Base-by-base conservation (phyloP, 2,888 invertebrate genomes). In the Nowickia ferox region DNA sequence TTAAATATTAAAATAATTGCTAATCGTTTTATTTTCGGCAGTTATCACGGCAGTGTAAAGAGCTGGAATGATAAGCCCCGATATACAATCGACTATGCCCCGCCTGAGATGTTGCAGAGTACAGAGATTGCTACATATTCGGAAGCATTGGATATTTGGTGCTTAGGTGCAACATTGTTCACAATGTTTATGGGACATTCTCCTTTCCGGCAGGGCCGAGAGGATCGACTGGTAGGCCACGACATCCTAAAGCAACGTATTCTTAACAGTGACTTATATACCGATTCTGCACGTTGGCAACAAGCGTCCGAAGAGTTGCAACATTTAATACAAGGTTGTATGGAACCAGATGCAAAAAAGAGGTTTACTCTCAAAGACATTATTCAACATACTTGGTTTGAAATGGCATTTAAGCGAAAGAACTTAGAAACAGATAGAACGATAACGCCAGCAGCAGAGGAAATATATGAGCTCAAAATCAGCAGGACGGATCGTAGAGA, bases 81-180 rank as follows among this genome's bases (percentile, higher is more conserved):
- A 91, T 99, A 97, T 92, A 98, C 99, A 77, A 93, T 90, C 10
- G 92, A 92, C 89, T 99, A 99, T 93, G 99, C 98, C 0, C 98
- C 99, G 0, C 99, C 99, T 0, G 99, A 99, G 92, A 97, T 98
- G 13, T 94, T 99, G 38, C 87, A 90, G 86, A 89, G 93, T 30
- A 88, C 90, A 22, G 90, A 91, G 76, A 87, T 88, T 57, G 91
- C 89, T 22, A 89, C 82, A 4, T 99, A 99, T 93, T 97, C 97
- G 87, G 96, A 98, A 91, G 96, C 97, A 90, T 98, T 98, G 93
- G 99, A 99, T 93, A 93, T 98, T 83, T 99, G 99, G 98, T 97
- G 98, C 88, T 94, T 99, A 0, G 99, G 99, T 0, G 98, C 98
- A 2, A 97, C 98, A 87, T 93, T 98, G 63, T 94, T 94, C 87